Evolutionary conservation across 2,113 vertebrate species (phyloP).

Genomic region (Rhombomys opimus): DNA sequence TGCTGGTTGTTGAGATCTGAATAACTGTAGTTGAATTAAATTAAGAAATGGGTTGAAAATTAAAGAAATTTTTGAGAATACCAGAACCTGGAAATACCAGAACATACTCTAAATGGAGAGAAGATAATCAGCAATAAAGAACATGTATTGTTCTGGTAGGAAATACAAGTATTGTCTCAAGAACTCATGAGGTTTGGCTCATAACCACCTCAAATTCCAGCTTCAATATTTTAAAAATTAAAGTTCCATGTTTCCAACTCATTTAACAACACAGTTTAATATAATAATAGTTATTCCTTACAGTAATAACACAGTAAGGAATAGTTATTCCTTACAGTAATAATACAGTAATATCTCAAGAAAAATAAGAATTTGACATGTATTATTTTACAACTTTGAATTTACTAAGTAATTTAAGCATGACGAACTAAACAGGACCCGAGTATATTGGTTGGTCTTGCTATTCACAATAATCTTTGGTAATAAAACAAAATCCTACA

Average conservation of each 20-base stretch:
- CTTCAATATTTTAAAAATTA: not conserved
- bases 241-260: not conserved
- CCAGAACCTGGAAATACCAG: not conserved
- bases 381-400: not conserved
- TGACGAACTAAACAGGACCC: rapidly evolving
- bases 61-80: not conserved
- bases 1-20: not conserved
- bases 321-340: not conserved
- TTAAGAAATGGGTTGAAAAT: not conserved
- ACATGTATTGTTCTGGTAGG: not conserved
- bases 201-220: not conserved
- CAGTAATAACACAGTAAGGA: too few relatives aligned
- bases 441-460: not conserved
- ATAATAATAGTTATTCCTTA: not conserved
- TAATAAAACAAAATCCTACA: not conserved
- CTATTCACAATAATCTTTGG: not conserved
- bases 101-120: not conserved
- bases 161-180: not conserved
- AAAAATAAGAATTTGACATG: not conserved
- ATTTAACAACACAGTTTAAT: not conserved
- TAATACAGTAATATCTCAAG: too few relatives aligned
- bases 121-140: not conserved
- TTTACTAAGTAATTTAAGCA: not conserved
- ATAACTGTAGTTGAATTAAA: not conserved
- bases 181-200: not conserved